A percentile compares a stretch with the other conserved stretches of the same genome.
Evolutionary conservation across 2,797 vertebrate genomes (phyloP).

Genomic region (Chiroxiphia lanceolata): DNA sequence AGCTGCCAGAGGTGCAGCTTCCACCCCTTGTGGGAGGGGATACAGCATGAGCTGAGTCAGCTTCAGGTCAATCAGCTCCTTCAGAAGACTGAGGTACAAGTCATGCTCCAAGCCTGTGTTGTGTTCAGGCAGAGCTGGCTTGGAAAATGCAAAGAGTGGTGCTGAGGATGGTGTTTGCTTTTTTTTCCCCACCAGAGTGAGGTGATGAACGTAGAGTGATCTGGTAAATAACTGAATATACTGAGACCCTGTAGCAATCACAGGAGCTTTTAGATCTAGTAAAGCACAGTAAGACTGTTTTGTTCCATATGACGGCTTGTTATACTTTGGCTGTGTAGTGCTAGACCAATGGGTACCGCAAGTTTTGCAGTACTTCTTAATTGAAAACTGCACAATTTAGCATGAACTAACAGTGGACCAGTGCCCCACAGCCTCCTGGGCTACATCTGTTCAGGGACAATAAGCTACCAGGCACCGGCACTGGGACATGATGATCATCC

Average conservation of each 20-base stretch:
- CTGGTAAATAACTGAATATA: background rate
- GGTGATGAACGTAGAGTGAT: background rate
- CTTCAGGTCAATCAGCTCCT: background rate
- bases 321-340: background rate
- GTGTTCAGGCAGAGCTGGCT: background rate
- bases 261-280: background rate
- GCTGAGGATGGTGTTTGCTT: background rate
- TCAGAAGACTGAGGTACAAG: background rate
- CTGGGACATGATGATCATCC: background rate
- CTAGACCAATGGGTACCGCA: background rate
- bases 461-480: background rate
- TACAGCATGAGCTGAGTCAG: background rate
- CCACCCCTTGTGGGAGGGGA: fast-evolving
- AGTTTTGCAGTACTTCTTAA: background rate
- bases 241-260: background rate
- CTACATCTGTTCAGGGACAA: background rate
- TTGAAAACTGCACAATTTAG: background rate
- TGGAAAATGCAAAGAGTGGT: background rate
- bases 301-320: background rate
- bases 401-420: background rate
- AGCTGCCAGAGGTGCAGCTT: background rate
- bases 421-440: background rate
- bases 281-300: background rate
- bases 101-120: background rate
- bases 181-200: background rate